phyloP scores from a whole-genome alignment of 2,888 invertebrate species.

The Cephus pygmeus region DNA sequence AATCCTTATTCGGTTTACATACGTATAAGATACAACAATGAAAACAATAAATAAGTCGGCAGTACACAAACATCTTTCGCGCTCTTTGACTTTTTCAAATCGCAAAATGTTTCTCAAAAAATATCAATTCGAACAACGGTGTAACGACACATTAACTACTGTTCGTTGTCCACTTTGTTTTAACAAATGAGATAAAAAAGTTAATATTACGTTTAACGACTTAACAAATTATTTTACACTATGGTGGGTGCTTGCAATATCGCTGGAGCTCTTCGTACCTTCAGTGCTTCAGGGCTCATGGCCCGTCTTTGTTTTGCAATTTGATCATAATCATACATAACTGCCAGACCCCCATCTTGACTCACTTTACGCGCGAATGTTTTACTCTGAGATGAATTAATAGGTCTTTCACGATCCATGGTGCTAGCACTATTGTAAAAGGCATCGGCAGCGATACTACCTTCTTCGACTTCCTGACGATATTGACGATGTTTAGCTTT shows the following conservation, averaged over 20 bases:
- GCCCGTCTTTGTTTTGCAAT: conserved; percentile 56
- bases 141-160: not conserved
- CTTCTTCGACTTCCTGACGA: conserved; percentile 48
- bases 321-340: conserved; percentile 61
- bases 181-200: not conserved
- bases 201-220: not conserved
- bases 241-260: conserved; percentile 90
- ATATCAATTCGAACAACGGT: not conserved
- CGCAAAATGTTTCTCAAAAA: not conserved
- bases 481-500: conserved; percentile 52
- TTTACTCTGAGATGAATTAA: conserved; percentile 9
- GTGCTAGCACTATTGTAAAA: conserved; percentile 46
- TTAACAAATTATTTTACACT: conserved; percentile 68
- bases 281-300: conserved; percentile 81
- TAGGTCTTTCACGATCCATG: conserved; percentile 28
- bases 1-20: not conserved
- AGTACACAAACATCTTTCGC: not conserved
- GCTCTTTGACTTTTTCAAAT: not conserved
- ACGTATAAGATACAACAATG: not conserved
- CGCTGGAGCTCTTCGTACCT: conserved; percentile 91
- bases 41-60: not conserved
- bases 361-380: conserved; percentile 28
- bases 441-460: conserved; percentile 61
- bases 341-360: conserved; percentile 52
- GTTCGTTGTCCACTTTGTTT: not conserved